Percentiles rank a stretch among this genome's conserved stretches.
Evolutionary conservation across 2,797 vertebrate genomes (phyloP).

Genomic region (Okamejei kenojei): DNA sequence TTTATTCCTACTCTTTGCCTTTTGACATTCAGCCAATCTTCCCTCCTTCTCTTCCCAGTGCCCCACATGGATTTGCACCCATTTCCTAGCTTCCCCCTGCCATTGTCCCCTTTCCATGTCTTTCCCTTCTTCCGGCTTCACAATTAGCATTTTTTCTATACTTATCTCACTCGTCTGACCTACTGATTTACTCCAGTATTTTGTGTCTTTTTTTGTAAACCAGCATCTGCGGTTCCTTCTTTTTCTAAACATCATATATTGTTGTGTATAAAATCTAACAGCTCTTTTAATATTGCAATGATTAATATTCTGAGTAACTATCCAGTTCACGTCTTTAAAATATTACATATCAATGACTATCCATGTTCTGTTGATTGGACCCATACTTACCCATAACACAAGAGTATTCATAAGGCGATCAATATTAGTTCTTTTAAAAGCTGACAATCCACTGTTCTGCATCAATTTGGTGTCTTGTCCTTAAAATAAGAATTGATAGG

Average conservation of each 20-base stretch:
- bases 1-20: too few relatives aligned
- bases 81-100: too few relatives aligned
- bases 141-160: too few relatives aligned
- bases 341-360: not conserved
- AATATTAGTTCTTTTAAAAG: slow-evolving; percentile 81
- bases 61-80: too few relatives aligned
- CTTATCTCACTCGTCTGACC: too few relatives aligned
- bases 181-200: too few relatives aligned
- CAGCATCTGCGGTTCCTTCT: too few relatives aligned
- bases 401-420: slow-evolving; percentile 88
- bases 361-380: not conserved
- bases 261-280: not conserved
- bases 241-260: not conserved
- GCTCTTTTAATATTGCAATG: not conserved
- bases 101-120: too few relatives aligned
- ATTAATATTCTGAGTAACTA: not conserved
- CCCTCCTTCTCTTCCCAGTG: too few relatives aligned
- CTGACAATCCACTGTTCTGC: slow-evolving; percentile 84
- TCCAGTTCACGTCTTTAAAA: not conserved
- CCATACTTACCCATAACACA: slow-evolving; percentile 80
- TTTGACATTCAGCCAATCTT: too few relatives aligned
- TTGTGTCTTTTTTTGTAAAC: too few relatives aligned
- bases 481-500: slow-evolving; percentile 49
- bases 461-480: slow-evolving; percentile 95
- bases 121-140: too few relatives aligned